Base-by-base conservation (phyloP, 2,113 vertebrate species). In the Circaetus gallicus region DNA sequence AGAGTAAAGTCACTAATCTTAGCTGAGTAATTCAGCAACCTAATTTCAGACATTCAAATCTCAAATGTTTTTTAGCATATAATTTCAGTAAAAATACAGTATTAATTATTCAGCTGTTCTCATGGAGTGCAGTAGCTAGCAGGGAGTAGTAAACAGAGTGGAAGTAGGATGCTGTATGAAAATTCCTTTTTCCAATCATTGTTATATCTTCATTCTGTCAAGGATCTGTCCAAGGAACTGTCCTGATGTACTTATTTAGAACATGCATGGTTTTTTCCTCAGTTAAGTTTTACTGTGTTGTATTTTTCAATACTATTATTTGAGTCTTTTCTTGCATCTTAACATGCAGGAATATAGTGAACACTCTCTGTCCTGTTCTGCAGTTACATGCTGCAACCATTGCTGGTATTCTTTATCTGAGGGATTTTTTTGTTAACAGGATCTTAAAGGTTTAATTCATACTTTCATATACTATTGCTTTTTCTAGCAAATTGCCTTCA, bases 401-500 rank as follows among this genome's bases (percentile, higher is more conserved):
- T 77, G 38, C 38, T 85, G n/a, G 17, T 76, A 36, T 66, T 65
- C 59, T 38, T 82, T 36, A 47, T 43, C 32, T 29, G 29, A 40
- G 45, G 53, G 21, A 22, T 38, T 67, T 86, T 74, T 50, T 65
- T 61, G 3, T 70, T 70, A n/a, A 38, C 0, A 0, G 42, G 6
- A 32, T n/a, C 26, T 55, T 77, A 22, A 42, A 87, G 49, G 21
- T 62, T 86, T 84, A 31, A 52, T 81, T 90, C 61, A 63, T 73
- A 11, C 29, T 87, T 84, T 24, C 34, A 6, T 90, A 20, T 72
- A 1, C 67, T 89, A 0, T 82, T 63, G 28, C 82, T 89, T 91
- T 93, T 97, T 97, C n/a, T 97, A 99, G 99, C 99, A 99, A 99
- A 99, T 99, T 97, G 99, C 99, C 97, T 99, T 99, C 97, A 99